Percentiles rank a stretch among this genome's conserved stretches.
Conservation (phyloP, 2,797 vertebrate species). For the Lycodopsis pacificus region DNA sequence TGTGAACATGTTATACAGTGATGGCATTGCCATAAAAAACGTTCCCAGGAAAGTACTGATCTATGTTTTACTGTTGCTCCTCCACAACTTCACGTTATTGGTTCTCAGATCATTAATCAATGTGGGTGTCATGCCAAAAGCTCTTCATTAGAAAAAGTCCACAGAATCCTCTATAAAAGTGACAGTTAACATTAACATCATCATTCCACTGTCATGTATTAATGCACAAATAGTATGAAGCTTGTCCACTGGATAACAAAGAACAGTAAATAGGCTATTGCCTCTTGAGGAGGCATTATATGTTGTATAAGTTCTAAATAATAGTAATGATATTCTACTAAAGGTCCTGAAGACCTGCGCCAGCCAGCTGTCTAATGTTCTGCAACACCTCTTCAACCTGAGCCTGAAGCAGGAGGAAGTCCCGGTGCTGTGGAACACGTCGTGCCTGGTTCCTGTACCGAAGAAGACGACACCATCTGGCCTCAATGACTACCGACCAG, state of each 20-base stretch:
- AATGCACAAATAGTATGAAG: conserved; percentile 35
- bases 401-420: too few relatives aligned
- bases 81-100: conserved; percentile 25
- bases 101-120: conserved; percentile 22
- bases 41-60: background rate
- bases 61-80: conserved; percentile 8
- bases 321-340: conserved; percentile 3
- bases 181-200: conserved; percentile 40
- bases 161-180: conserved; percentile 28
- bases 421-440: too few relatives aligned
- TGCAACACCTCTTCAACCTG: too few relatives aligned
- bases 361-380: too few relatives aligned
- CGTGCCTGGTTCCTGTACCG: too few relatives aligned
- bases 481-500: too few relatives aligned
- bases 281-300: conserved; percentile 7
- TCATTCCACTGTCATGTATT: conserved; percentile 33
- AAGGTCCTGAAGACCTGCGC: background rate
- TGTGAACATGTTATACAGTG: background rate
- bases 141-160: conserved; percentile 18
- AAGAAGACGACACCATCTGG: too few relatives aligned
- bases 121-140: conserved; percentile 23
- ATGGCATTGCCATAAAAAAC: conserved; percentile 13
- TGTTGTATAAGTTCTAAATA: conserved; percentile 15
- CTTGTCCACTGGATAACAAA: conserved; percentile 9
- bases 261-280: background rate